Base-by-base conservation (phyloP, 2,888 invertebrate genomes). In the Malacosoma neustria region DNA sequence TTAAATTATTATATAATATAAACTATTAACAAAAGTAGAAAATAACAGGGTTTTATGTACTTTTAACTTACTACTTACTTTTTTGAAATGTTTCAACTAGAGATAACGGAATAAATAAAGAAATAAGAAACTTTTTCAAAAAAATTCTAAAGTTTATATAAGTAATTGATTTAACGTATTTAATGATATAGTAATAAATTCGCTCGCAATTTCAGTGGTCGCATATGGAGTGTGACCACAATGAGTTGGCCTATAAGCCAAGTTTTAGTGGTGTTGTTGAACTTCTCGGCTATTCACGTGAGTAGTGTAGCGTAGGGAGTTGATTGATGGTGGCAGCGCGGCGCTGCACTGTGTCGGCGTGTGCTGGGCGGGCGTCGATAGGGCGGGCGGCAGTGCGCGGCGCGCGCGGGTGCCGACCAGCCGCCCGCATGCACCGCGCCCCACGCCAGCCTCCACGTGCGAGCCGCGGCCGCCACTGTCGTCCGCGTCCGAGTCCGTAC, bases 311-410 rank as follows among this genome's bases (percentile, higher is more conserved):
- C 4, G 15, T 7, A 2, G 22, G 6, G 22, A 7, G 9, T 5
- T 3, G 22, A 4, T 22, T 22, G 22, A 22, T 9, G 22, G 15
- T 9, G 22, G 9, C 9, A 9, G 22, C 22, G 22, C 22, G 22
- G 22, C 22, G 22, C 7, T 22, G 15, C 15, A 14, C 14, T 33
- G 6, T 37, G 38, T 40, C 22, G 41, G 3, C 12, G 12, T 11
- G 30, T 13, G 11, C 7, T 13, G 13, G 33, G 15, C 15, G 32
- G 14, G 41, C 41, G 41, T 45, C 33, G 43, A 40, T 33, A 43
- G 54, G 40, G 45, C 36, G 45, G 41, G 54, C 61, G 64, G 70
- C 79, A 75, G 79, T 75, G 76, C 70, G 71, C 72, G 75, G 72
- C 74, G 80, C 73, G 75, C 73, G 74, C 69, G 67, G 63, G 62